These are phyloP conservation scores for Seira ritae DNA, from an alignment of 2,888 invertebrate genomes.

Conservation along the genomic window DNA sequence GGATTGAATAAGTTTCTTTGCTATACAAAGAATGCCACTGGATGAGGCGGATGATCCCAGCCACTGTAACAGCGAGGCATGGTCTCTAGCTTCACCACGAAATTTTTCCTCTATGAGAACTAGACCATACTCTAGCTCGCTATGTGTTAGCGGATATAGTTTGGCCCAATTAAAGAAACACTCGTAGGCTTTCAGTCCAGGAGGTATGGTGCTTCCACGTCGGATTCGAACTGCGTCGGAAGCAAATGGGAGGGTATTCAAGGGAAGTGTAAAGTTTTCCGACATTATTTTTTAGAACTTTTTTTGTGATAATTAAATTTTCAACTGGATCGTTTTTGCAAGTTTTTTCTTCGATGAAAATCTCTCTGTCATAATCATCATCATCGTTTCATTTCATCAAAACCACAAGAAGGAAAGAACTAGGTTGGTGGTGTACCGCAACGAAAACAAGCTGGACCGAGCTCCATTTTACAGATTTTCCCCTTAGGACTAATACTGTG, in stretches of 20 bases:
- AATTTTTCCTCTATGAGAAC: conserved; percentile 45
- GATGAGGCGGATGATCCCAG: conserved; percentile 4
- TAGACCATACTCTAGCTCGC: conserved; percentile 41
- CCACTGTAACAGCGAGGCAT: conserved; percentile 7
- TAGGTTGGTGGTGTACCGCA: no score
- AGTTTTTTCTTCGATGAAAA: no score
- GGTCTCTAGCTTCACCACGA: conserved; percentile 30
- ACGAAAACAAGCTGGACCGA: no score
- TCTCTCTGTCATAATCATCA: no score
- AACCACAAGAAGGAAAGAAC: no score
- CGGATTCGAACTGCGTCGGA: conserved; percentile 38
- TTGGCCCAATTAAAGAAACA: conserved; percentile 49
- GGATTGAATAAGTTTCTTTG: conserved; percentile 43
- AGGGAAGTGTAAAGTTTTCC: no score
- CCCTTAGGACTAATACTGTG: no score
- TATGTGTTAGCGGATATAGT: conserved; percentile 10
- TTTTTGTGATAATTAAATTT: no score
- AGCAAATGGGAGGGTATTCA: conserved; percentile 46
- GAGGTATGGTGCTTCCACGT: conserved; percentile 26
- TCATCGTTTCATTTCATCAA: no score
- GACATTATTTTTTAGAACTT: no score
- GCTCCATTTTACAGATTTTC: no score
- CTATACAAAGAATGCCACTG: conserved; percentile 27
- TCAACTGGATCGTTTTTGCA: no score
- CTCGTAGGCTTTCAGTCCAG: conserved; percentile 34